Conservation (phyloP, 2,888 invertebrate species). For the Plagodis dolabraria region DNA sequence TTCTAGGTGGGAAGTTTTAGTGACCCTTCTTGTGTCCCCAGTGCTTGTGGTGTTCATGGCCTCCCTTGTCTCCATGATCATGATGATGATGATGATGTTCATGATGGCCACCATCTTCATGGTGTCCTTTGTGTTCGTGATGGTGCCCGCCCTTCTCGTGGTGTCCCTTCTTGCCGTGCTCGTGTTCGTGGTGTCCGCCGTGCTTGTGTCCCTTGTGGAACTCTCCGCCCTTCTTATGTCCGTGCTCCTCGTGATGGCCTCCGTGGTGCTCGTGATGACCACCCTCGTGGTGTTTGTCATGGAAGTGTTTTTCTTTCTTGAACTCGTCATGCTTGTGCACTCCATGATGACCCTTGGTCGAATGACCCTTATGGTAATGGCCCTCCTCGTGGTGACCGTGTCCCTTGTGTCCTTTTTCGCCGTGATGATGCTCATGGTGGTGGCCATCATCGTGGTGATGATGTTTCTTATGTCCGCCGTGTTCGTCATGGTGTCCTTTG, state of each 20-base stretch:
- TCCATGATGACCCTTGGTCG: constrained; percentile 93
- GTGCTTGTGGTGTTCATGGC: constrained; percentile 91
- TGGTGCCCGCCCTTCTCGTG: constrained; percentile 92
- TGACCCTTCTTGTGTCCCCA: constrained; percentile 89
- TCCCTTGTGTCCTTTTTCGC: constrained; percentile 87
- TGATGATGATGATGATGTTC: constrained; percentile 91
- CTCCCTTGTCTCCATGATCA: constrained; percentile 92
- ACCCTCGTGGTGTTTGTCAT: constrained; percentile 91
- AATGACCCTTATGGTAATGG: constrained; percentile 92
- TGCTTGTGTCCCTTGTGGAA: constrained; percentile 93
- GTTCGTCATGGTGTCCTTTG: constrained; percentile 86
- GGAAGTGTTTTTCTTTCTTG: constrained; percentile 94
- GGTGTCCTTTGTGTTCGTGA: constrained; percentile 92
- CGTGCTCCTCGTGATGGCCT: constrained; percentile 90
- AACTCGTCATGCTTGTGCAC: constrained; percentile 94
- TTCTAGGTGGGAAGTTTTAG: constrained; percentile 51
- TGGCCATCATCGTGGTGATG: constrained; percentile 88
- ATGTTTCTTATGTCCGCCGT: constrained; percentile 87
- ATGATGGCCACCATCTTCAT: constrained; percentile 91
- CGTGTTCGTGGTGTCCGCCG: constrained; percentile 90
- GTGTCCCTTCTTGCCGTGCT: constrained; percentile 92
- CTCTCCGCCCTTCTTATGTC: constrained; percentile 92
- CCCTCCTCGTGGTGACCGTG: constrained; percentile 84
- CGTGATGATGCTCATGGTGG: constrained; percentile 87
- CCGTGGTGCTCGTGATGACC: constrained; percentile 93